These are phyloP conservation scores for Dorcus parallelipipedus DNA, from an alignment of 2,888 invertebrate species.

Conservation along the genomic window DNA sequence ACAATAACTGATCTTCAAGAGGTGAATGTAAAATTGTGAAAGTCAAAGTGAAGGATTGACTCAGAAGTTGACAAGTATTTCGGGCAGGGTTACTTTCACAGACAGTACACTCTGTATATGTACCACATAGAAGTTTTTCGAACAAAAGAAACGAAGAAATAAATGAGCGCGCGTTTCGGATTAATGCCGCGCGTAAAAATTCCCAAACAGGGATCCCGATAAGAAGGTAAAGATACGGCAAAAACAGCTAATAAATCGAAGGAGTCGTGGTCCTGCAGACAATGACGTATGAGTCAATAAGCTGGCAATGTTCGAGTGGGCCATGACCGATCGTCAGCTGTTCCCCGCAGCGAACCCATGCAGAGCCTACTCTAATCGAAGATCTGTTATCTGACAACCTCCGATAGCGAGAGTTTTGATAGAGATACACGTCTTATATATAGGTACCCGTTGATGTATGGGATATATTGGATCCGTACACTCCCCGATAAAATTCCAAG, in stretches of 20 bases:
- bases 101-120: too few relatives aligned
- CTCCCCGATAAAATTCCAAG: too few relatives aligned
- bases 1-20: too few relatives aligned
- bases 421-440: constrained; percentile 19
- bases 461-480: too few relatives aligned
- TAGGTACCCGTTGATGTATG: not conserved
- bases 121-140: too few relatives aligned
- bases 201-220: not conserved
- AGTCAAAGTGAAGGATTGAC: too few relatives aligned
- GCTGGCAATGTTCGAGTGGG: constrained; percentile 46
- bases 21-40: too few relatives aligned
- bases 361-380: constrained; percentile 46
- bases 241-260: constrained; percentile 40
- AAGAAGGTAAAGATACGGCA: constrained; percentile 13
- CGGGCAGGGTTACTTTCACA: too few relatives aligned
- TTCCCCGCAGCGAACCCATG: constrained; percentile 43
- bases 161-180: not conserved
- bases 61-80: too few relatives aligned
- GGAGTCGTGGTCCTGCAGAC: constrained; percentile 36
- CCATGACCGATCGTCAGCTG: constrained; percentile 49
- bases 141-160: too few relatives aligned
- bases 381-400: constrained; percentile 45
- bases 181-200: not conserved
- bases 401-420: constrained; percentile 25
- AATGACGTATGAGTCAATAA: constrained; percentile 48